phyloP scores from a whole-genome alignment of 2,888 invertebrate species.

The Acheta domesticus region DNA sequence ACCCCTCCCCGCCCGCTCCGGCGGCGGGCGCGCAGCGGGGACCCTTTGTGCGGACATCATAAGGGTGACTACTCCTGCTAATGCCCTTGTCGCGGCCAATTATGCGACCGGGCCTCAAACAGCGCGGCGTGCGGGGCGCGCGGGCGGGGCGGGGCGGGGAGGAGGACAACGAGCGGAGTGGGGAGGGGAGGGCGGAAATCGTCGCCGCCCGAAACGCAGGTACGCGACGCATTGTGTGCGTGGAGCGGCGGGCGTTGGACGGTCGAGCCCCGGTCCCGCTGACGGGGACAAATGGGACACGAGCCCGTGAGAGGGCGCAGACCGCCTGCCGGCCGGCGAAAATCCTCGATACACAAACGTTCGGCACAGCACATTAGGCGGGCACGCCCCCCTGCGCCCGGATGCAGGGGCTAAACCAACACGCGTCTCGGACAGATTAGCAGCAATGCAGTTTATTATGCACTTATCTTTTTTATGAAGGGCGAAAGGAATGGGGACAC shows the following conservation, averaged over 20 bases:
- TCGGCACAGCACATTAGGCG: too few species aligned
- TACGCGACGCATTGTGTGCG: background rate
- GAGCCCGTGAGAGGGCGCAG: background rate
- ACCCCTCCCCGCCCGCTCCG: too few species aligned
- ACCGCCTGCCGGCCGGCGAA: background rate
- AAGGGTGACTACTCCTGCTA: constrained; percentile 18
- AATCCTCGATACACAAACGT: too few species aligned
- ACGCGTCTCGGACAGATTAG: background rate
- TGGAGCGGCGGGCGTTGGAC: background rate
- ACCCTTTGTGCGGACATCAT: constrained; percentile 2
- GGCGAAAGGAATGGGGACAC: background rate
- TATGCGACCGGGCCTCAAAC: background rate
- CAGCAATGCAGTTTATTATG: background rate
- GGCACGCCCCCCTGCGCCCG: background rate
- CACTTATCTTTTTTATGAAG: background rate
- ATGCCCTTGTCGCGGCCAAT: constrained; percentile 18
- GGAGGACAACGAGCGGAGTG: background rate
- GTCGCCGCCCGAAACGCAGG: background rate
- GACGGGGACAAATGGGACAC: background rate
- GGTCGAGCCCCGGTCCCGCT: background rate
- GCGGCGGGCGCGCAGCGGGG: background rate
- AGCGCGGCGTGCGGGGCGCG: background rate
- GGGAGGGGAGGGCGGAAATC: constrained; percentile 7
- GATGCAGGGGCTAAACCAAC: background rate
- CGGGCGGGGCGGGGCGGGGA: background rate